Percentiles rank a stretch among this genome's conserved stretches.
phyloP scores from a whole-genome alignment of 2,797 vertebrate genomes.

The Sebastes iracundus region DNA sequence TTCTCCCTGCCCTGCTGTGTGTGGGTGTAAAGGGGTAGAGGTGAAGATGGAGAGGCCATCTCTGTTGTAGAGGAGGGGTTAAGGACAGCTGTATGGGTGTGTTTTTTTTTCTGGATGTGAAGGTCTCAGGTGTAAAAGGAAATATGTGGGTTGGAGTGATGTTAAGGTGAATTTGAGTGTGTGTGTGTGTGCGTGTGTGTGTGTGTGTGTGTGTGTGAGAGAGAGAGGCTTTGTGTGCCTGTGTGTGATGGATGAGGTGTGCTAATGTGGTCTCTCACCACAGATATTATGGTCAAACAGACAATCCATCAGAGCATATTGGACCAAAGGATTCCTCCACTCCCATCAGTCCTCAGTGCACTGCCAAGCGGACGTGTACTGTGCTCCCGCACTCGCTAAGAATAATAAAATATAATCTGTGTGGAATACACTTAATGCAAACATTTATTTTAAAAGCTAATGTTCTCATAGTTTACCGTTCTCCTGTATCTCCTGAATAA shows the following conservation, averaged over 20 bases:
- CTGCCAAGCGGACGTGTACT: neutral
- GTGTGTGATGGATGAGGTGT: conserved; percentile 76
- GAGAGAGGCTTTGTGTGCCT: conserved; percentile 14
- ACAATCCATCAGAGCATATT: conserved; percentile 74
- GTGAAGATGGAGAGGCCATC: conserved; percentile 69
- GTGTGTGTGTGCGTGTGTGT: conserved; percentile 36
- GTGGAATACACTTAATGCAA: neutral
- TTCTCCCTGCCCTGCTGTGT: conserved; percentile 61
- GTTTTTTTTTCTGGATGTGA: conserved; percentile 36
- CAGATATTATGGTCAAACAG: conserved; percentile 77
- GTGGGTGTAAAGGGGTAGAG: conserved; percentile 65
- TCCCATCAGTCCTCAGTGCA: conserved; percentile 25
- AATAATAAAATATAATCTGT: neutral
- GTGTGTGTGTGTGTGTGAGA: neutral
- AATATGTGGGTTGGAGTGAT: conserved; percentile 65
- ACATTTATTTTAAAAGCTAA: neutral
- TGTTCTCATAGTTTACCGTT: too few relatives aligned
- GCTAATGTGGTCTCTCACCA: conserved; percentile 75
- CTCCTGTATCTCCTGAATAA: neutral
- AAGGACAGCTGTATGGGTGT: conserved; percentile 55
- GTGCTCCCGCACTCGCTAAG: neutral
- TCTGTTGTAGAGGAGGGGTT: conserved; percentile 69
- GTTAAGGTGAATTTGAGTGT: conserved; percentile 42
- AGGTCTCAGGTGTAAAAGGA: conserved; percentile 76
- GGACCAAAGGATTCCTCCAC: conserved; percentile 67